Base-by-base conservation (phyloP, 2,888 invertebrate genomes). In the Trichopoda pennipes region DNA sequence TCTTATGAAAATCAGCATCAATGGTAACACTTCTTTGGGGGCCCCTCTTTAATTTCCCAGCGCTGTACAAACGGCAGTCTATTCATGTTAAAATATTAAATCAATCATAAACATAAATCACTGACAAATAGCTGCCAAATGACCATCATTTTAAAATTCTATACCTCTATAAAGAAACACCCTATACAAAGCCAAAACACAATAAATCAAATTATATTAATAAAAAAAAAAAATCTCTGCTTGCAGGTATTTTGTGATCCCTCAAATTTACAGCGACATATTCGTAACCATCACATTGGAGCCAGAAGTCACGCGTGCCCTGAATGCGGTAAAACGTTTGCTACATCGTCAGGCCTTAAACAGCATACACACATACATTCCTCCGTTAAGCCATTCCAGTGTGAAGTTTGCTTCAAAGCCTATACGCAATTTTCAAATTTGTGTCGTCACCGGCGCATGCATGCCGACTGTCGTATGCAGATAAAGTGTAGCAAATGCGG, bases 371-470 rank as follows among this genome's bases (percentile, higher is more conserved):
- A 99, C 92, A 99, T 99, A 88, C 99, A 99, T 93, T 97, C 97
- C 89, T 97, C 97, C 89, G 96, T 98, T 86, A 99, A 99, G 92
- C 99, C 99, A 4, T 99, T 99, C 92, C 96, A 95, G 93, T 98
- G 98, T 92, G 96, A 96, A 90, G 97, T 98, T 85, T 99, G 99
- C 93, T 95, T 96, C 90, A 99, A 99, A 94, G 95, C 98, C 12
- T 99, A 99, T 92, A 99, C 99, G 3, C 99, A 99, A 92, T 99
- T 99, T 92, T 99, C 99, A 49, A 99, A 99, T 91, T 93, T 99
- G 88, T 99, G 99, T 90, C 96, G 99, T n/a, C 99, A 99, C 92
- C 98, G 98, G 90, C 97, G 99, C 77, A 99, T 99, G 98, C 99
- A 99, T 93, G 95, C 96, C 72, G 96, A 97, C 90, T 99, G 99